Evolutionary conservation across 2,113 vertebrate species (phyloP).

Genomic region (Hippolais icterina): DNA sequence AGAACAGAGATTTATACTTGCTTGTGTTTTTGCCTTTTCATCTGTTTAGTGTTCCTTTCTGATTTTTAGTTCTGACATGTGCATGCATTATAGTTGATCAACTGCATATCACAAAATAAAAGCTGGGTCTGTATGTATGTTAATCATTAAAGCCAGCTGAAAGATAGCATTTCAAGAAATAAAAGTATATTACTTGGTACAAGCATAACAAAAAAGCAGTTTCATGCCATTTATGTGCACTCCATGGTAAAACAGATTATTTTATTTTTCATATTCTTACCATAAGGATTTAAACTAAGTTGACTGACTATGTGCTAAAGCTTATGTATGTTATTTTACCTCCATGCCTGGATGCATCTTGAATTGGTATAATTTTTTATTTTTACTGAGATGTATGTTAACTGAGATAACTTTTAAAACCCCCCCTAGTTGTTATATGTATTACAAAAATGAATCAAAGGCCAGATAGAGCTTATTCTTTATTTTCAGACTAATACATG

Average conservation of each 20-base stretch:
- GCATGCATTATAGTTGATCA: not conserved
- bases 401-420: not conserved
- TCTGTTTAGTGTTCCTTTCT: not conserved
- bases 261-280: not conserved
- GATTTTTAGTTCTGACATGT: not conserved
- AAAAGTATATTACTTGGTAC: not conserved
- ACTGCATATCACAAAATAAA: not conserved
- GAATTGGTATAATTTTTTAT: not conserved
- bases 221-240: not conserved
- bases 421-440: not conserved
- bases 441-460: not conserved
- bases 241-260: not conserved
- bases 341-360: not conserved
- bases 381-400: not conserved
- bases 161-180: not conserved
- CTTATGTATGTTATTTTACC: not conserved
- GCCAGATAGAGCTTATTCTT: not conserved
- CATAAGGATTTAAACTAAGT: not conserved
- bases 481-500: conserved; percentile 85
- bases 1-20: not conserved
- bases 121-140: not conserved
- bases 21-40: not conserved
- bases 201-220: not conserved
- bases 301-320: not conserved
- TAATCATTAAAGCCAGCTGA: not conserved